Evolutionary conservation across 1,140 invertebrate species (phyloP).

Genomic region (Solen grandis): DNA sequence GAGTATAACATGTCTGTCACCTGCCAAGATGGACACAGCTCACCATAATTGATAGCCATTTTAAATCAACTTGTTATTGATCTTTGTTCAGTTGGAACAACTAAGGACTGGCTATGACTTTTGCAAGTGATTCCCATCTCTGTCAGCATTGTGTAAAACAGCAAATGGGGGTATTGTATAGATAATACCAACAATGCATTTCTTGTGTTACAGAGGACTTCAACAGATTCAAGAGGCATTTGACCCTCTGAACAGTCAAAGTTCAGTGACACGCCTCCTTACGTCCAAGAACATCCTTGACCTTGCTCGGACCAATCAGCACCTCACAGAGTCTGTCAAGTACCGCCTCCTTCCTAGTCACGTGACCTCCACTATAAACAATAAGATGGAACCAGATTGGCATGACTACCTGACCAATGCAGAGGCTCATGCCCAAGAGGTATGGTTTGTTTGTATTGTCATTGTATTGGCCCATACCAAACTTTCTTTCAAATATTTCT

Average conservation of each 20-base stretch:
- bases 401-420: slow-evolving; percentile 54
- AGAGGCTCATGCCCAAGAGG: slow-evolving; percentile 57
- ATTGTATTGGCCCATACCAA: too few relatives aligned
- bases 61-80: too few relatives aligned
- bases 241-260: slow-evolving; percentile 74
- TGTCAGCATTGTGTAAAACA: too few relatives aligned
- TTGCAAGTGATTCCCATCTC: too few relatives aligned
- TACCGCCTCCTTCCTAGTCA: slow-evolving; percentile 81
- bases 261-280: slow-evolving; percentile 44
- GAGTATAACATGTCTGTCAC: too few relatives aligned
- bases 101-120: too few relatives aligned
- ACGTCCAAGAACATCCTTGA: slow-evolving; percentile 80
- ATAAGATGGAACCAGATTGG: slow-evolving; percentile 37
- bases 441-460: slow-evolving; percentile 19
- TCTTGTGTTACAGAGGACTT: slow-evolving; percentile 69
- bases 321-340: slow-evolving; percentile 82
- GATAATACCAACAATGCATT: too few relatives aligned
- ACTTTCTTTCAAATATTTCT: too few relatives aligned
- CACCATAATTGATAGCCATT: too few relatives aligned
- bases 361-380: slow-evolving; percentile 40
- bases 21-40: too few relatives aligned
- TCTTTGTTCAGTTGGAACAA: too few relatives aligned
- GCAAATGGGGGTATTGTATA: too few relatives aligned
- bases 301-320: slow-evolving; percentile 80
- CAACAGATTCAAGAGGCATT: slow-evolving; percentile 78